A percentile compares a stretch with the other conserved stretches of the same genome.
Evolutionary conservation across 2,113 vertebrate species (phyloP).

Genomic region (Sciurus niger): DNA sequence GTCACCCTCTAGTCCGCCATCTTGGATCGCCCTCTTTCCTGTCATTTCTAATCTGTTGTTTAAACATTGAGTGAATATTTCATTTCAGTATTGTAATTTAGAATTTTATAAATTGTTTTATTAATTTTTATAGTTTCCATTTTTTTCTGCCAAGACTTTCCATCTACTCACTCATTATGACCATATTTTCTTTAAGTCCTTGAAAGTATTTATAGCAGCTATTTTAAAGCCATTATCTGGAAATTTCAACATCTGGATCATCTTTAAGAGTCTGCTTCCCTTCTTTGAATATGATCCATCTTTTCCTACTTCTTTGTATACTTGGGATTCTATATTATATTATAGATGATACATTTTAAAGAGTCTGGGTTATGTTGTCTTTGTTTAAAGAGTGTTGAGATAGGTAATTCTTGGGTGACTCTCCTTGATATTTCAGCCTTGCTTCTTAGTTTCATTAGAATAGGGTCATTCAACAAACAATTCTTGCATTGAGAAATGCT

Average conservation of each 20-base stretch:
- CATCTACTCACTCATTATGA: neutral
- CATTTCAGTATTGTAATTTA: constrained; percentile 17
- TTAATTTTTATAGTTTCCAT: neutral
- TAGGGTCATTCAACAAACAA: neutral
- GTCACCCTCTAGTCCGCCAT: too few species aligned
- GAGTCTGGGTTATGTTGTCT: neutral
- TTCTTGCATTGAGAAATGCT: neutral
- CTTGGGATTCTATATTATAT: neutral
- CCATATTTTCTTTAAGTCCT: neutral
- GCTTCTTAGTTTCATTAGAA: neutral
- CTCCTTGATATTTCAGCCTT: neutral
- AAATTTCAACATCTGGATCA: neutral
- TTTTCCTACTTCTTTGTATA: constrained; percentile 5
- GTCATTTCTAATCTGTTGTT: neutral
- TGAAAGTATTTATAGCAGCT: neutral
- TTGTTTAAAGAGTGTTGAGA: neutral
- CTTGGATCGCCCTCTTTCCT: too few species aligned
- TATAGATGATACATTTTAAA: neutral
- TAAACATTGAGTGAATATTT: neutral
- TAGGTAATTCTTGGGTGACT: neutral
- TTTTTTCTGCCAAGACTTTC: neutral
- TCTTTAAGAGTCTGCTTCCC: neutral
- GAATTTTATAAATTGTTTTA: constrained; percentile 18
- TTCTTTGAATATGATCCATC: neutral
- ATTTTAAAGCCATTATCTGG: constrained; percentile 36